Base-by-base conservation (phyloP, 2,797 vertebrate species). In the Miichthys miiuy region DNA sequence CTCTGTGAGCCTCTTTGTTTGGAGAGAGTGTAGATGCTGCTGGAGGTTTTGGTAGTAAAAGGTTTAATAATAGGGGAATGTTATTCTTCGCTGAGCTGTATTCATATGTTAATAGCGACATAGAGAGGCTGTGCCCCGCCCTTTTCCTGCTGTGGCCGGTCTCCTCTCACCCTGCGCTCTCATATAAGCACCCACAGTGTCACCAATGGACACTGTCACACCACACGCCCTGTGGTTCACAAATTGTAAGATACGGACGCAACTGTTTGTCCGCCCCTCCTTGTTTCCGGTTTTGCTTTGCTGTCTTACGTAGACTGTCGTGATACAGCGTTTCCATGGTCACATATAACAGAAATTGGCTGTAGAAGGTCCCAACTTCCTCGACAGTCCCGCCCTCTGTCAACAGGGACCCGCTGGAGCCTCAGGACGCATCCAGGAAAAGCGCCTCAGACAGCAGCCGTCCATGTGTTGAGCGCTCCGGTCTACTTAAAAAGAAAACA, bases 51-150 rank as follows among this genome's bases (percentile, higher is more conserved):
- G 17, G 17, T 16, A 0, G 23, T 16, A 5, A 44, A 57, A 50
- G 5, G 20, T 46, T 52, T 41, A 42, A 52, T 46, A 52, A 71
- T 11, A 73, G 23, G 30, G 21, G 2, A 42, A 71, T 13, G 1
- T 57, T 10, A 48, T 34, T 75, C 20, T 30, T 10, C 5, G 20
- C 41, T 17, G 41, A 68, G 52, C 57, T 27, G 64, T 27, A 50
- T 70, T 79, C 42, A 75, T 12, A 52, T 75, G 68, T 27, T 68
- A 74, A 76, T 61, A 12, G n/a, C 17, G 61, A 62, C 21, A 38
- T 27, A 46, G 18, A 2, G 12, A 50, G 6, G 65, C 67, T 25
- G 83, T 61, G 84, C 87, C 89, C 85, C 93, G 81, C 92, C 91
- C 89, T 72, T 50, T 75, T 72, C 55, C 62, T 81, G 34, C 27